Evolutionary conservation across 2,797 vertebrate genomes (phyloP).

Genomic region (Vultur gryphus): DNA sequence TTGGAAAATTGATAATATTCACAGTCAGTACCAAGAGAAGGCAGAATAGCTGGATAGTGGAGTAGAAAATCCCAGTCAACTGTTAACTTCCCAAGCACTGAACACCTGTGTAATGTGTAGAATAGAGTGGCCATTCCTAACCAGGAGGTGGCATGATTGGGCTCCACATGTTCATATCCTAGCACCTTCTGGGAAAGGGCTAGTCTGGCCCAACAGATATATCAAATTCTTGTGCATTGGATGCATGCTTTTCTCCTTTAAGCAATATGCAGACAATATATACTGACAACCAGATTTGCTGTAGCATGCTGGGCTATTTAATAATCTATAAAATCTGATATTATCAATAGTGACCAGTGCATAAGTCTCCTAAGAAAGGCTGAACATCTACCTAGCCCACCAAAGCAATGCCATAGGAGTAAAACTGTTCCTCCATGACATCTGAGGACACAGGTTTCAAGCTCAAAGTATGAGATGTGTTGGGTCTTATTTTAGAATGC

Average conservation of each 20-base stretch:
- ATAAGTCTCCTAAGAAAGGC: not conserved
- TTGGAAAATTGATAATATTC: not conserved
- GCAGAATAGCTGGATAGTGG: not conserved
- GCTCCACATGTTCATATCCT: not conserved
- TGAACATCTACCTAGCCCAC: not conserved
- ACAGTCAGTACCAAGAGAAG: not conserved
- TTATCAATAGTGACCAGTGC: not conserved
- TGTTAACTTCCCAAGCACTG: not conserved
- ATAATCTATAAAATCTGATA: not conserved
- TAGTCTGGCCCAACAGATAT: not conserved
- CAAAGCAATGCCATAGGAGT: not conserved
- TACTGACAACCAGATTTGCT: not conserved
- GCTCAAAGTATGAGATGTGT: not conserved
- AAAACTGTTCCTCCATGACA: not conserved
- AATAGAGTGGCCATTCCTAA: not conserved
- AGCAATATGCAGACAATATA: too few relatives aligned
- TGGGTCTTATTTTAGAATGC: not conserved
- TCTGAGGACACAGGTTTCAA: not conserved
- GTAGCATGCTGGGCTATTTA: not conserved
- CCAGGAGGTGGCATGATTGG: slow-evolving; percentile 46
- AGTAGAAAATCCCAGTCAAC: not conserved
- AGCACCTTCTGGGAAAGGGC: not conserved
- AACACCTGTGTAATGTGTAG: not conserved
- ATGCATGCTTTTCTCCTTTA: not conserved
- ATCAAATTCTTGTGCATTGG: too few relatives aligned